Evolutionary conservation across 2,888 invertebrate species (phyloP).

Genomic region (Cynaeus angustus): DNA sequence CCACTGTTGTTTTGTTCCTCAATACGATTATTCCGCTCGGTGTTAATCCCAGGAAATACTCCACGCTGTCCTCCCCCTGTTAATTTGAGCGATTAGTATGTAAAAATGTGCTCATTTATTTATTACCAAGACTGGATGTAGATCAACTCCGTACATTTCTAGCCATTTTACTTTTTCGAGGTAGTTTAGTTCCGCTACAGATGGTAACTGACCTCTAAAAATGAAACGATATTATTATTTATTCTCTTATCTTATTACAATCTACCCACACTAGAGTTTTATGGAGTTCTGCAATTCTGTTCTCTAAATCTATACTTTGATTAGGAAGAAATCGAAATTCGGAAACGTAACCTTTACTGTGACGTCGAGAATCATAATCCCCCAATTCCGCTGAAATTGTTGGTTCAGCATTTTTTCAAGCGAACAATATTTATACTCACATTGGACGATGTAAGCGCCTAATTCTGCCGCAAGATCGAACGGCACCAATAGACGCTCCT

Average conservation of each 20-base stretch:
- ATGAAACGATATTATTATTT: conserved; percentile 22
- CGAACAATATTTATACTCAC: conserved; percentile 77
- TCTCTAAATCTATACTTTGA: conserved; percentile 93
- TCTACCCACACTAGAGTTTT: conserved; percentile 86
- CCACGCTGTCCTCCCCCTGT: conserved; percentile 96
- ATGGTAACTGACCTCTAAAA: conserved; percentile 89
- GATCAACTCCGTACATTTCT: conserved; percentile 98
- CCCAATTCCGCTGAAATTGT: conserved; percentile 89
- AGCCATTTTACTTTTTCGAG: conserved; percentile 99
- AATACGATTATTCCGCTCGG: conserved; percentile 96
- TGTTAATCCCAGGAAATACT: conserved; percentile 96
- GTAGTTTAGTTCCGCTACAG: conserved; percentile 94
- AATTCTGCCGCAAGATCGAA: conserved; percentile 94
- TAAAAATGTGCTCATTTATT: conserved; percentile 67
- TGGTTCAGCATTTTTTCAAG: conserved; percentile 4
- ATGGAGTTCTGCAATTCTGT: conserved; percentile 90
- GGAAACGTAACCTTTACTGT: conserved; percentile 92
- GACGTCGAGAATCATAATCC: conserved; percentile 92
- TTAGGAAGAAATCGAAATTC: conserved; percentile 95
- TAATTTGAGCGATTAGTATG: conserved; percentile 18
- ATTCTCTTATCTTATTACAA: conserved; percentile 20
- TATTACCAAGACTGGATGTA: conserved; percentile 93
- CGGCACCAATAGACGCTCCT: conserved; percentile 92
- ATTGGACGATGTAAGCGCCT: conserved; percentile 94
- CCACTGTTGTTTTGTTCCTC: conserved; percentile 96